phyloP scores from a whole-genome alignment of 2,797 vertebrate genomes.

The Sebastes ruberrimus region DNA sequence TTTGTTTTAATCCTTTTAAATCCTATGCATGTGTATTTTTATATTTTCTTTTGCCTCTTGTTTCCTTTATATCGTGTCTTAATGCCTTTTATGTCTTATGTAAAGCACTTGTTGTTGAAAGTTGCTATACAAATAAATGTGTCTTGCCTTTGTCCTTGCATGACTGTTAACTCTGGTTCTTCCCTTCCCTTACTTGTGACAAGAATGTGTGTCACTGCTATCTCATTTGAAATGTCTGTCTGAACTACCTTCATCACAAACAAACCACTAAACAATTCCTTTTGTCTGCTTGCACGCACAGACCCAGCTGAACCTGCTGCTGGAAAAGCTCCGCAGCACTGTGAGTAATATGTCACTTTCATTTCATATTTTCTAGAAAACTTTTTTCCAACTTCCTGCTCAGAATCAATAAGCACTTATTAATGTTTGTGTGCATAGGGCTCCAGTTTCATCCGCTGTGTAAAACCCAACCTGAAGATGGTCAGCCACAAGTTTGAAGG shows the following conservation, averaged over 20 bases:
- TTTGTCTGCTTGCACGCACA: constrained; percentile 74
- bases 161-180: background rate
- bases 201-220: background rate
- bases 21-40: background rate
- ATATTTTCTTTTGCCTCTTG: background rate
- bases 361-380: background rate
- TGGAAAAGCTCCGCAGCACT: constrained; percentile 97
- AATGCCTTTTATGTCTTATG: background rate
- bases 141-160: background rate
- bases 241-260: background rate
- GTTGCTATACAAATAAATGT: background rate
- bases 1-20: background rate
- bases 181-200: background rate
- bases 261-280: constrained; percentile 2
- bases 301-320: constrained; percentile 96
- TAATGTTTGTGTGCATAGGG: constrained; percentile 82
- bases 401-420: background rate
- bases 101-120: background rate
- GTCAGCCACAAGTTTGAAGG: constrained; percentile 98
- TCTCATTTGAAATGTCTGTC: background rate
- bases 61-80: background rate
- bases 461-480: constrained; percentile 99
- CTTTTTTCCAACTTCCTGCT: background rate
- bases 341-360: constrained; percentile 82
- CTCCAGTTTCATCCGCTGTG: constrained; percentile 97